These are phyloP conservation scores for Sebastes kiyomatsui DNA, from an alignment of 2,797 vertebrate species.

Conservation along the genomic window DNA sequence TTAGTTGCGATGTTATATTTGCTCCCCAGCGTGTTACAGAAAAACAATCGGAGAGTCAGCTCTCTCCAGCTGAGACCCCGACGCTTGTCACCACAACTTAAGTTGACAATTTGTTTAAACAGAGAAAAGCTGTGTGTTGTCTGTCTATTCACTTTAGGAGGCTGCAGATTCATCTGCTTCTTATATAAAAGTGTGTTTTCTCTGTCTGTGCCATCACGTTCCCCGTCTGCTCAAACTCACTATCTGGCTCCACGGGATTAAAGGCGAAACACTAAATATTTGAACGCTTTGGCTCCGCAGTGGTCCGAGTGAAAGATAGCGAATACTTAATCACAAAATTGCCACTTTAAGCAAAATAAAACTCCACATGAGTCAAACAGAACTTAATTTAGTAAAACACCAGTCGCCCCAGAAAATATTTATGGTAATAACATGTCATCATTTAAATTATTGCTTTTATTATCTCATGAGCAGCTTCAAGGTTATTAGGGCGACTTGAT, in stretches of 20 bases:
- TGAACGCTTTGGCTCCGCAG: background rate
- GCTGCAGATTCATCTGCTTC: slow-evolving; percentile 27
- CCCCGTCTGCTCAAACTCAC: slow-evolving; percentile 29
- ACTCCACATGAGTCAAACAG: background rate
- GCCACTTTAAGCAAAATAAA: background rate
- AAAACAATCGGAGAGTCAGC: slow-evolving; percentile 20
- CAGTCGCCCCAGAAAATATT: background rate
- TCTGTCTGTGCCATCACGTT: background rate
- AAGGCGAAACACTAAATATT: background rate
- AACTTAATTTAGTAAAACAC: background rate
- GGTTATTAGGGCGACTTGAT: background rate
- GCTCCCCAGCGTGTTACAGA: background rate
- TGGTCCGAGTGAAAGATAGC: background rate
- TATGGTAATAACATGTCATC: background rate
- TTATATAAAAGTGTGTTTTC: background rate
- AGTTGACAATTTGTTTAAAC: slow-evolving; percentile 28
- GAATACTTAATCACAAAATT: background rate
- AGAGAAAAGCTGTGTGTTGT: slow-evolving; percentile 1
- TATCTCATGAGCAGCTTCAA: background rate
- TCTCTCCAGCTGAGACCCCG: slow-evolving; percentile 38
- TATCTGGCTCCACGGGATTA: background rate
- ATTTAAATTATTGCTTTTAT: background rate
- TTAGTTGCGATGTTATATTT: slow-evolving; percentile 8
- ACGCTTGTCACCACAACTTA: slow-evolving; percentile 14
- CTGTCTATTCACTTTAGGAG: slow-evolving; percentile 3